These are phyloP conservation scores for Camponotus floridanus DNA, from an alignment of 1,140 invertebrate species.

Conservation along the genomic window DNA sequence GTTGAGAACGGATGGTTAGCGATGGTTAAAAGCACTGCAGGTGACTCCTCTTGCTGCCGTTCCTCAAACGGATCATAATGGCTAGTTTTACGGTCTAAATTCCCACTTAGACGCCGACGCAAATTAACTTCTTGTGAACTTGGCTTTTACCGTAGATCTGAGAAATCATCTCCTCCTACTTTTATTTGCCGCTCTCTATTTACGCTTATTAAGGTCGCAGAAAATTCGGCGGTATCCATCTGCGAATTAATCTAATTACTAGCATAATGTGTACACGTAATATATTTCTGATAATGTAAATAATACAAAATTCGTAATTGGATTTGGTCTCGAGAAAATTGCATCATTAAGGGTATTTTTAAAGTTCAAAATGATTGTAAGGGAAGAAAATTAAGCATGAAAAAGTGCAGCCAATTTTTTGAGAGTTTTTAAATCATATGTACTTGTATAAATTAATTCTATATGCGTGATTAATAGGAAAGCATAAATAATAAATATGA, in stretches of 20 bases:
- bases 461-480: background rate
- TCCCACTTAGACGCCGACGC: conserved; percentile 21
- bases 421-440: background rate
- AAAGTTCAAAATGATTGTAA: background rate
- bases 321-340: background rate
- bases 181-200: background rate
- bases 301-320: conserved; percentile 13
- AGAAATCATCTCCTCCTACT: background rate
- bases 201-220: background rate
- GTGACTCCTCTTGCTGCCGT: conserved; percentile 46
- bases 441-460: conserved; percentile 21
- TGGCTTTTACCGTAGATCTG: background rate
- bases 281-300: background rate
- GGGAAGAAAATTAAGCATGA: background rate
- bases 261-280: background rate
- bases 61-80: conserved; percentile 18
- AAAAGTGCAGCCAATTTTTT: background rate
- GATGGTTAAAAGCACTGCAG: conserved; percentile 61
- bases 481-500: background rate
- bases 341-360: conserved; percentile 10
- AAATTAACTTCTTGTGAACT: conserved; percentile 19
- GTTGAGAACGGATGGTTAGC: conserved; percentile 47
- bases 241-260: background rate
- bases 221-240: background rate
- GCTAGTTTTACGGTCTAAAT: conserved; percentile 56